A percentile compares a stretch with the other conserved stretches of the same genome.
phyloP scores from a whole-genome alignment of 2,888 invertebrate species.

The Aplocera efformata region DNA sequence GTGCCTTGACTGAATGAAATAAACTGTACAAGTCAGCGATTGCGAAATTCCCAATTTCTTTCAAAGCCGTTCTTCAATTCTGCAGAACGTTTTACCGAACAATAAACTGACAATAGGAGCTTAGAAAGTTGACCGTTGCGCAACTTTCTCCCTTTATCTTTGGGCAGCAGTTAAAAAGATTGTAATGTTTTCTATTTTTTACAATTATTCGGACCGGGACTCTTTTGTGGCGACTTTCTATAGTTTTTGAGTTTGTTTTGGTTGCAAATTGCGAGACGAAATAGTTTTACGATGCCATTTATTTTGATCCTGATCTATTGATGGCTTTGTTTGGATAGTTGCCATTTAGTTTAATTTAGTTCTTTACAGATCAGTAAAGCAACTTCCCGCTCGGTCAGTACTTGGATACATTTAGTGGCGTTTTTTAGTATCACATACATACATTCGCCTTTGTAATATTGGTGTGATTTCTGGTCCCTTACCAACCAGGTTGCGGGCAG shows the following conservation, averaged over 20 bases:
- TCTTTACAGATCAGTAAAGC: conserved; percentile 2
- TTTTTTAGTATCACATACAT: too few species aligned
- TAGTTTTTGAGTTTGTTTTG: conserved; percentile 46
- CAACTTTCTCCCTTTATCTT: conserved; percentile 76
- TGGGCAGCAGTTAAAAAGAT: conserved; percentile 62
- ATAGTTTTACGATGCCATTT: conserved; percentile 30
- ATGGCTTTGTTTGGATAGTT: conserved; percentile 21
- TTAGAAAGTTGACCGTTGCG: conserved; percentile 73
- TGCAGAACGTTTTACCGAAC: conserved; percentile 49
- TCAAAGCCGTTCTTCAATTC: conserved; percentile 34
- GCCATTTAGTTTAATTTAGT: conserved; percentile 10
- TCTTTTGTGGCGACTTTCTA: conserved; percentile 39
- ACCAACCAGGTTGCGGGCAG: too few species aligned
- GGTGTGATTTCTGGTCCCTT: too few species aligned
- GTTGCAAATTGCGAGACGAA: conserved; percentile 31
- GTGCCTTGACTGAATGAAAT: too few species aligned
- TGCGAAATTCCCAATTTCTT: conserved; percentile 12
- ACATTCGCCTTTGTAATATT: too few species aligned
- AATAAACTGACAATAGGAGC: conserved; percentile 51
- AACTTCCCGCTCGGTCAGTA: background rate
- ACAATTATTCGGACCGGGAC: conserved; percentile 30
- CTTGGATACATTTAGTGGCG: background rate
- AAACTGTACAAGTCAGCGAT: conserved; percentile 4
- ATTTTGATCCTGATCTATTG: conserved; percentile 28
- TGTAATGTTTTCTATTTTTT: conserved; percentile 46